A percentile compares a stretch with the other conserved stretches of the same genome.
phyloP scores from a whole-genome alignment of 1,140 invertebrate genomes.

The Drosophila melanica region DNA sequence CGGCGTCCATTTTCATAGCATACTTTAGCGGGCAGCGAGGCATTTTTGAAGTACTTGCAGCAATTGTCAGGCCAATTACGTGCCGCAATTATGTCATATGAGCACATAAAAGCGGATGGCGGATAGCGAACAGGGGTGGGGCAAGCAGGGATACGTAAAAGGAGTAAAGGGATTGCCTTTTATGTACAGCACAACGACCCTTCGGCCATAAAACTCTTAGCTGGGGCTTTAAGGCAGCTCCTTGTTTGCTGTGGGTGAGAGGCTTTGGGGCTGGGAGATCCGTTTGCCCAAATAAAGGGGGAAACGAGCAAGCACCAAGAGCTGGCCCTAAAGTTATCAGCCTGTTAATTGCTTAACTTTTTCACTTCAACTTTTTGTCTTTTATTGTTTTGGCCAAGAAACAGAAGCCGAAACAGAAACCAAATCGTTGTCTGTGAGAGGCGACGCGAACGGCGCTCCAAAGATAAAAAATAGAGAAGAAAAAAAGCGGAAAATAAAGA shows the following conservation, averaged over 20 bases:
- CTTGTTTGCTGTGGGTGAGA: background rate
- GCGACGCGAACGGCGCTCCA: background rate
- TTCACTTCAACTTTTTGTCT: conserved; percentile 79
- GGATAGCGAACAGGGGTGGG: conserved; percentile 3
- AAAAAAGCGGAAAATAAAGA: conserved; percentile 18
- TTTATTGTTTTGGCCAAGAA: conserved; percentile 59
- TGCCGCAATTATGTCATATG: conserved; percentile 74
- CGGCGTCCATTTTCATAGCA: conserved; percentile 59
- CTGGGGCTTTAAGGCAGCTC: conserved; percentile 29
- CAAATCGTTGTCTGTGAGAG: background rate
- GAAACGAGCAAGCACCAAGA: conserved; percentile 30
- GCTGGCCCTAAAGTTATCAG: conserved; percentile 76
- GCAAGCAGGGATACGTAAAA: background rate
- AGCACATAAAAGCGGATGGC: conserved; percentile 64
- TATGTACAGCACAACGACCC: conserved; percentile 48
- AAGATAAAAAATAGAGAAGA: conserved; percentile 61
- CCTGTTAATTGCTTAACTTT: conserved; percentile 83
- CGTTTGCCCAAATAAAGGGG: conserved; percentile 2
- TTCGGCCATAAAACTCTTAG: conserved; percentile 74
- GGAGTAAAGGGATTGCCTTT: conserved; percentile 7
- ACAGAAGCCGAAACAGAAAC: conserved; percentile 42
- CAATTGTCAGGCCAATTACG: conserved; percentile 80
- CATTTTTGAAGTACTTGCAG: conserved; percentile 64
- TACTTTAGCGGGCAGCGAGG: conserved; percentile 71
- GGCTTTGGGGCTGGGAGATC: background rate